A percentile compares a stretch with the other conserved stretches of the same genome.
These are phyloP conservation scores for Triplophysa tibetana DNA, from an alignment of 2,113 vertebrate genomes.

Conservation along the genomic window DNA sequence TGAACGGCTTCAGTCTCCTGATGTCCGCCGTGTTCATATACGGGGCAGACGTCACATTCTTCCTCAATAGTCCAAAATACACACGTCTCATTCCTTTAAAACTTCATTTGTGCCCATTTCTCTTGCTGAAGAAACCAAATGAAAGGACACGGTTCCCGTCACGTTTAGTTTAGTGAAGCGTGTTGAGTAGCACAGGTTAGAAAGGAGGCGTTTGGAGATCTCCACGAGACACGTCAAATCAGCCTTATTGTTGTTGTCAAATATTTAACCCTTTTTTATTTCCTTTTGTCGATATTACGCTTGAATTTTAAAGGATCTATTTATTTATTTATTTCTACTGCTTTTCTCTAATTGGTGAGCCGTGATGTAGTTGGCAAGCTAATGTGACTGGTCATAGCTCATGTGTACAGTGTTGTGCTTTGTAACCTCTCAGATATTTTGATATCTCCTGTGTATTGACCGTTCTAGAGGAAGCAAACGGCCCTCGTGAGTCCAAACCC, in stretches of 20 bases:
- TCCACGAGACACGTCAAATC: constrained; percentile 47
- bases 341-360: constrained; percentile 48
- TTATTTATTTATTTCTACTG: constrained; percentile 53
- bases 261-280: constrained; percentile 57
- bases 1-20: constrained; percentile 24
- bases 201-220: constrained; percentile 27
- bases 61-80: too few species aligned
- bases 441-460: constrained; percentile 53
- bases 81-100: too few species aligned
- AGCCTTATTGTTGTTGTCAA: constrained; percentile 59
- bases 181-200: constrained; percentile 43
- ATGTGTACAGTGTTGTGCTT: constrained; percentile 50
- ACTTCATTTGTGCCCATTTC: constrained; percentile 6
- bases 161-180: constrained; percentile 38
- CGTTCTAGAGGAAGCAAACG: constrained; percentile 44
- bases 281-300: constrained; percentile 52
- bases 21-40: not conserved
- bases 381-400: constrained; percentile 55
- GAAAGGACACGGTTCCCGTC: not conserved
- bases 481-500: constrained; percentile 7
- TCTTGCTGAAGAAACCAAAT: constrained; percentile 4
- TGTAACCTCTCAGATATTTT: constrained; percentile 39
- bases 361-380: constrained; percentile 58
- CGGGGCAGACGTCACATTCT: not conserved
- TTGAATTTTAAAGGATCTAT: constrained; percentile 57